Percentiles rank a stretch among this genome's conserved stretches.
Conservation (phyloP, 2,888 invertebrate genomes). For the Epiblema foenella region DNA sequence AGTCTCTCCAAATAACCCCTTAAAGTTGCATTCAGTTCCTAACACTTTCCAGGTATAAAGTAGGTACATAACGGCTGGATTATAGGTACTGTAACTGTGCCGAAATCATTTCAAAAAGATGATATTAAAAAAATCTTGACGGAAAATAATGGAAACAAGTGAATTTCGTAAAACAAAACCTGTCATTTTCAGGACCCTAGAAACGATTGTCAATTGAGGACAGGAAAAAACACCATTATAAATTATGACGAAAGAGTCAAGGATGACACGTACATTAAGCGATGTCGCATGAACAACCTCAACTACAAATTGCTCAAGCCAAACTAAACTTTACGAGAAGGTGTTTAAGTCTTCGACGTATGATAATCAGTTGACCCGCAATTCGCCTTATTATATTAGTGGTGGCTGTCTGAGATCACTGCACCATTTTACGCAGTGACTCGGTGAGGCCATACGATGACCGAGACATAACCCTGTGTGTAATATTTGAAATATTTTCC, state of each 20-base stretch:
- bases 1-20: no score
- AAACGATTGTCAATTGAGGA: constrained; percentile 5
- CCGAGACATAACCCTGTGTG: constrained; percentile 19
- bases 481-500: not conserved
- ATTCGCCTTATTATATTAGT: constrained; percentile 12
- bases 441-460: constrained; percentile 16
- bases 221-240: constrained; percentile 29
- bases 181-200: not conserved
- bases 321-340: not conserved
- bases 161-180: no score
- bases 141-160: no score
- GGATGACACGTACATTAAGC: constrained; percentile 12
- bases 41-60: no score
- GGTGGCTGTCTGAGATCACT: constrained; percentile 30
- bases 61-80: no score
- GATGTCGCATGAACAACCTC: constrained; percentile 13
- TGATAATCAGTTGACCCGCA: not conserved
- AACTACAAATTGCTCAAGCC: not conserved
- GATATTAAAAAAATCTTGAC: no score
- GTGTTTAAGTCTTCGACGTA: not conserved
- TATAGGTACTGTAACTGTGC: no score
- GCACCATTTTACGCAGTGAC: constrained; percentile 22
- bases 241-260: constrained; percentile 19
- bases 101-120: no score
- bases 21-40: no score